Conservation (phyloP, 2,888 invertebrate species). For the Sminthurinus aureus region DNA sequence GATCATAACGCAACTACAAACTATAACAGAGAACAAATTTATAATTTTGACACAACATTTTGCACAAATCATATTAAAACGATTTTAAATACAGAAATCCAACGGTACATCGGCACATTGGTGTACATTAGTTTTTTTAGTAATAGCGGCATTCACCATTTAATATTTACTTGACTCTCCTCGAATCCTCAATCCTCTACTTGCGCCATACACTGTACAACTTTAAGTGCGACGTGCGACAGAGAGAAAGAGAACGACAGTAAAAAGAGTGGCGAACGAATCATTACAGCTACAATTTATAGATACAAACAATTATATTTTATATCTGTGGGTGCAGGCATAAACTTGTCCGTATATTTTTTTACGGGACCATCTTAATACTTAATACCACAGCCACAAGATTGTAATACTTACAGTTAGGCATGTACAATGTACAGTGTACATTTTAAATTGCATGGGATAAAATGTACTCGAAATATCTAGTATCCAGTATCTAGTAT, state of each 20-base stretch:
- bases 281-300: neutral
- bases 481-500: too few species aligned
- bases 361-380: too few species aligned
- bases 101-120: neutral
- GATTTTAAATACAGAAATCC: neutral
- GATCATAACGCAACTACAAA: slow-evolving; percentile 1
- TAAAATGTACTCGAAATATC: neutral
- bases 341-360: too few species aligned
- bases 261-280: neutral
- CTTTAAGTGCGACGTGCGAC: neutral
- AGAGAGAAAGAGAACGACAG: neutral
- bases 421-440: too few species aligned
- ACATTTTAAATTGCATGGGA: too few species aligned
- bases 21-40: neutral
- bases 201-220: too few species aligned
- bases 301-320: neutral
- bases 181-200: too few species aligned
- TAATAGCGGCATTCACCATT: too few species aligned
- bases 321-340: neutral
- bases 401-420: too few species aligned
- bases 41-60: slow-evolving; percentile 27
- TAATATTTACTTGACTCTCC: too few species aligned
- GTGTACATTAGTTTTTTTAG: too few species aligned
- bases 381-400: too few species aligned
- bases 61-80: slow-evolving; percentile 17